Percentiles rank a stretch among this genome's conserved stretches.
Evolutionary conservation across 2,113 vertebrate species (phyloP).

Genomic region (Mellivora capensis): DNA sequence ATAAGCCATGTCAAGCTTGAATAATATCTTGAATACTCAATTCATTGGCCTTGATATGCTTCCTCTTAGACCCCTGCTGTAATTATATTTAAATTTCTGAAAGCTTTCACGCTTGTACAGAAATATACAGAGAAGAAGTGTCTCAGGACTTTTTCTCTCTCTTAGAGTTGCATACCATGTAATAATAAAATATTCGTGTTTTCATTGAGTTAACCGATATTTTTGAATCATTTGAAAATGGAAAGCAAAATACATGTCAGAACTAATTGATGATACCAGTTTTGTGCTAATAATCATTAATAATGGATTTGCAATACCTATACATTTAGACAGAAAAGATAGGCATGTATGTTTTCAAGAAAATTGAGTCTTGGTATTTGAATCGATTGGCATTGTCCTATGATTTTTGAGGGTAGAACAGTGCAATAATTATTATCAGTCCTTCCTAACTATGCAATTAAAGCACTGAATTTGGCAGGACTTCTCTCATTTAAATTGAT

Average conservation of each 20-base stretch:
- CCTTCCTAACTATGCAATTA: slow-evolving; percentile 60
- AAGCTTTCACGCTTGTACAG: slow-evolving; percentile 2
- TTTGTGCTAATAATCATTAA: not conserved
- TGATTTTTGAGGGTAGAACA: slow-evolving; percentile 53
- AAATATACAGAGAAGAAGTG: slow-evolving; percentile 2
- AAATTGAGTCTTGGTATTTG: slow-evolving; percentile 22
- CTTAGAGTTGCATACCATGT: not conserved
- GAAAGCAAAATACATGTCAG: not conserved
- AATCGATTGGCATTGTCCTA: slow-evolving; percentile 4
- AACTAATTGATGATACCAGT: not conserved
- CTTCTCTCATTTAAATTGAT: slow-evolving; percentile 56
- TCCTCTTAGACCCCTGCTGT: slow-evolving; percentile 41
- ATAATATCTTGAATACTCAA: slow-evolving; percentile 65
- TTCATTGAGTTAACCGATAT: not conserved
- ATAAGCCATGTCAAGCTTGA: slow-evolving; percentile 71
- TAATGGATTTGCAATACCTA: not conserved
- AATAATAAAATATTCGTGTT: not conserved
- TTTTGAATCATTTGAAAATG: slow-evolving; percentile 45
- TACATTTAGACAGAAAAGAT: not conserved
- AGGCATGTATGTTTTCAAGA: not conserved
- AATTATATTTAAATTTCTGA: slow-evolving; percentile 44
- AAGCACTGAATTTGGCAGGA: slow-evolving; percentile 52
- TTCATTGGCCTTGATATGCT: slow-evolving; percentile 58
- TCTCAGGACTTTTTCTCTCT: not conserved
- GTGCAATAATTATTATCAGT: slow-evolving; percentile 52